Conservation (phyloP, 2,888 invertebrate species). For the Hirtodrosophila histrioides region DNA sequence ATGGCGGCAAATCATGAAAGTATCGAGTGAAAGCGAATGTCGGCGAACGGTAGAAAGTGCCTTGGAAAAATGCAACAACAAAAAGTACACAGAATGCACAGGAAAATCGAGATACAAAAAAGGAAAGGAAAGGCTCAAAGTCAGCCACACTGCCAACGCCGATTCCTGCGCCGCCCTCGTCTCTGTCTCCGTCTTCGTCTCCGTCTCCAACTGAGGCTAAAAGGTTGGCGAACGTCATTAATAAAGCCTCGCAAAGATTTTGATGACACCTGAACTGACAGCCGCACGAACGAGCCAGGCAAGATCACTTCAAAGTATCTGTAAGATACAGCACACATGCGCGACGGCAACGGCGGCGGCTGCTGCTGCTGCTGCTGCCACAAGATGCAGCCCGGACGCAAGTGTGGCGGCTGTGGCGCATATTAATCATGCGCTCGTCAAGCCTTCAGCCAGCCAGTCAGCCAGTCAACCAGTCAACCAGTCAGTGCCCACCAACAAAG, state of each 20-base stretch:
- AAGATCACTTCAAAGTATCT: slow-evolving; percentile 63
- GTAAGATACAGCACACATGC: slow-evolving; percentile 27
- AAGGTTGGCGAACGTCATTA: slow-evolving; percentile 75
- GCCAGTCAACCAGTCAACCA: slow-evolving; percentile 10
- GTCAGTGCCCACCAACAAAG: slow-evolving; percentile 72
- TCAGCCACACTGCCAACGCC: slow-evolving; percentile 7
- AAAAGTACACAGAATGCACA: slow-evolving; percentile 19
- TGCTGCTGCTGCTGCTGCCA: neutral
- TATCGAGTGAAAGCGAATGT: slow-evolving; percentile 63
- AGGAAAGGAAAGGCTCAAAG: slow-evolving; percentile 35
- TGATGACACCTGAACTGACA: slow-evolving; percentile 79
- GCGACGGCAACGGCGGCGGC: neutral
- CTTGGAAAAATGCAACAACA: slow-evolving; percentile 1
- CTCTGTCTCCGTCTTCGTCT: neutral
- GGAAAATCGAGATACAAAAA: slow-evolving; percentile 24
- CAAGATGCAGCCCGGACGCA: slow-evolving; percentile 18
- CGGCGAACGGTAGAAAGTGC: slow-evolving; percentile 62
- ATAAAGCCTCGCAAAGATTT: slow-evolving; percentile 76
- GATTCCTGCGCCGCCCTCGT: neutral
- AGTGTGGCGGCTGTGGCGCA: slow-evolving; percentile 56
- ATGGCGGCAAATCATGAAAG: slow-evolving; percentile 69
- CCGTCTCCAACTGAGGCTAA: slow-evolving; percentile 39
- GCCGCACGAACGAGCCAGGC: slow-evolving; percentile 57
- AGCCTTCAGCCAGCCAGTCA: slow-evolving; percentile 42
- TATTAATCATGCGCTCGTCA: slow-evolving; percentile 81